These are phyloP conservation scores for Neosalanx taihuensis DNA, from an alignment of 2,797 vertebrate genomes.

Conservation along the genomic window DNA sequence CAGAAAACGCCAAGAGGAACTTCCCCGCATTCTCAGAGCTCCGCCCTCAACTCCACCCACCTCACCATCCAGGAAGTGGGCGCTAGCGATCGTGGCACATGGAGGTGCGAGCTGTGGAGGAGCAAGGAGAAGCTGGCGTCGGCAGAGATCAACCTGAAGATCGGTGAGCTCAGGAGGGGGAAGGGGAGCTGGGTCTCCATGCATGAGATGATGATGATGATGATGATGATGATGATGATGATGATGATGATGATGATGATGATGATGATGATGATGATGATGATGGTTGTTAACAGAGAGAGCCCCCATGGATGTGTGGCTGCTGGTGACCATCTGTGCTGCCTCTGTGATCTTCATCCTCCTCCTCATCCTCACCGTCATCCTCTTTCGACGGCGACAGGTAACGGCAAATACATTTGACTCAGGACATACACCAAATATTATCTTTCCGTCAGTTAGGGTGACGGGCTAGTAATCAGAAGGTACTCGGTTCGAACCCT, in stretches of 20 bases:
- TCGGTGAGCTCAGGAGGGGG: constrained; percentile 66
- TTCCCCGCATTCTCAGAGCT: rapidly evolving
- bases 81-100: constrained; percentile 41
- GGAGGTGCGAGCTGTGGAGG: constrained; percentile 61
- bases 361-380: constrained; percentile 51
- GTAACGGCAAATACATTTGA: constrained; percentile 38
- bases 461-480: too few species aligned
- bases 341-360: constrained; percentile 56
- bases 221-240: constrained; percentile 27
- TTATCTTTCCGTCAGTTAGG: neutral
- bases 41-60: neutral
- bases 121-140: constrained; percentile 6
- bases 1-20: too few species aligned
- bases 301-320: constrained; percentile 52
- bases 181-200: constrained; percentile 35
- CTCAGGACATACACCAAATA: neutral
- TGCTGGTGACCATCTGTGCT: constrained; percentile 56
- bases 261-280: constrained; percentile 17
- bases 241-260: constrained; percentile 26
- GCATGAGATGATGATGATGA: constrained; percentile 23
- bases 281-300: constrained; percentile 47
- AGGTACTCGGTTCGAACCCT: too few species aligned
- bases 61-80: constrained; percentile 41
- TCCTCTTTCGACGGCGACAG: constrained; percentile 51
- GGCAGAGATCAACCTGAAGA: constrained; percentile 49